Conservation (phyloP, 2,113 vertebrate genomes). For the Bambusicola thoracicus region DNA sequence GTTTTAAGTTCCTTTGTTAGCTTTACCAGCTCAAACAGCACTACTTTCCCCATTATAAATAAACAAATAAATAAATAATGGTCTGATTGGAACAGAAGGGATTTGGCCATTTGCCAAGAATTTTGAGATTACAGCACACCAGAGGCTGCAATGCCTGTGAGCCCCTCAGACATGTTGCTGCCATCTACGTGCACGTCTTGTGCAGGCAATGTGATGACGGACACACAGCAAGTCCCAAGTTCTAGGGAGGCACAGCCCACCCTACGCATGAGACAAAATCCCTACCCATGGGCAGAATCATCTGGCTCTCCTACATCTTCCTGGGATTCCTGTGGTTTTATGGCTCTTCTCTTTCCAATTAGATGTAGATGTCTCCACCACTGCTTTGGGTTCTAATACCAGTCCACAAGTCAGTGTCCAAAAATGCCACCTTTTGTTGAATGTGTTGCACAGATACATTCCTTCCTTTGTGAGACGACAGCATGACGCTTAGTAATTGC, state of each 20-base stretch:
- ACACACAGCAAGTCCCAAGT: not conserved
- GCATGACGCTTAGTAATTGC: not conserved
- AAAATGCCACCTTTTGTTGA: not conserved
- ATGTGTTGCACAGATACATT: not conserved
- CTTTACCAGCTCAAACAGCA: not conserved
- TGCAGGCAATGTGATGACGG: rapidly evolving
- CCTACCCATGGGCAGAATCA: not conserved
- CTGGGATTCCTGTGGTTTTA: not conserved
- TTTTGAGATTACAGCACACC: not conserved
- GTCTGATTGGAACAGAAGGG: not conserved
- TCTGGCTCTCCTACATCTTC: not conserved
- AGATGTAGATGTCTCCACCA: not conserved
- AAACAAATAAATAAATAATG: not conserved
- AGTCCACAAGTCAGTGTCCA: not conserved
- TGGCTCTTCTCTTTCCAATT: not conserved
- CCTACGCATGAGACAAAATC: not conserved
- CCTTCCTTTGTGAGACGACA: not conserved
- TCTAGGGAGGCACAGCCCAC: not conserved
- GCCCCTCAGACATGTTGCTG: not conserved
- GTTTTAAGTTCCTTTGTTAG: not conserved
- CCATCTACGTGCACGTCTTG: not conserved
- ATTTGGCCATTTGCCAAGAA: not conserved
- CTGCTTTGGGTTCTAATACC: not conserved
- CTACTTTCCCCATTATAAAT: not conserved
- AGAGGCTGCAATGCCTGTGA: not conserved